Base-by-base conservation (phyloP, 35 echinoderm and acorn worm species). In the Apostichopus japonicus region DNA sequence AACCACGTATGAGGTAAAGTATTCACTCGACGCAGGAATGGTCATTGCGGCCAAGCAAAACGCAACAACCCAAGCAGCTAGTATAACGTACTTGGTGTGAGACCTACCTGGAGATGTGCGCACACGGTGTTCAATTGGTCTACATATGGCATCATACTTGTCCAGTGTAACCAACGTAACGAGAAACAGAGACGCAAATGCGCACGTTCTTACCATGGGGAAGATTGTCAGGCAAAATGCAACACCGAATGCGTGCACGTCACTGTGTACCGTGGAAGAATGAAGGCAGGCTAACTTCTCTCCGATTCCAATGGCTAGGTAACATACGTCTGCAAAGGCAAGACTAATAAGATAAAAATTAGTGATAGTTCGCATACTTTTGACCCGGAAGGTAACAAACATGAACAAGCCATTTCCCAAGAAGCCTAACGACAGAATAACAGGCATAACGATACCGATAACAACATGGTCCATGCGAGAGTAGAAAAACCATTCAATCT, bases 321-420 rank as follows among this genome's bases (percentile, higher is more conserved):
- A 94, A 15, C 93, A 76, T 5, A 87, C 21, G 76, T 96, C 95
- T 24, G 95, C 90, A 21, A 94, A 82, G 3, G 93, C 95, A 6
- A 96, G 70, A 72, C 94, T 94, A 53, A 94, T 70, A 4, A 96
- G 89, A 83, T 92, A 96, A 14, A 71, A 63, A 56, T 96, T 96
- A 4, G 93, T 91, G 79, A 94, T 92, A n/a, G 95, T 96, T n/a
- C 95, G 90, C 93, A 96, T 96, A 17, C 93, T 92, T 54, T 72
- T 67, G 16, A 96, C 91, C 2, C 95, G 93, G 24, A 88, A 78
- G 1, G 89, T 79, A 0, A 90, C 73, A 52, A 94, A 92, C 4
- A 96, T 84, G 65, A 96, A 96, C 8, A 90, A 65, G 5, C 86
- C 54, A 62, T 96, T 96, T 6, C 87, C 90, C 9, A 92, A 77